Percentiles rank a stretch among this genome's conserved stretches.
Evolutionary conservation across 2,797 vertebrate species (phyloP).

Genomic region (Halcyon badia): DNA sequence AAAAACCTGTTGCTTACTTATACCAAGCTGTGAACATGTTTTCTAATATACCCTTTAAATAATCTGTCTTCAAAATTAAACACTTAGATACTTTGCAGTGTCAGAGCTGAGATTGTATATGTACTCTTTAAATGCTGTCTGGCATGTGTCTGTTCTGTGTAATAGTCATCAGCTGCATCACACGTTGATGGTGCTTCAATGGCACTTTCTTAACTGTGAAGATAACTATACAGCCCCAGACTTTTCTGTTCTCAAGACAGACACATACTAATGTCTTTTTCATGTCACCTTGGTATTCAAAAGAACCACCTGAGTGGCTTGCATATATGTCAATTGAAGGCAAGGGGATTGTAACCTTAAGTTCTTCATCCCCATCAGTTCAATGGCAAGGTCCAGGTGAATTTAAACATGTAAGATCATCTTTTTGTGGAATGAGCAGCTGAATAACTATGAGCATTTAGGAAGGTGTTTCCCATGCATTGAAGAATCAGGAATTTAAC

Average conservation of each 20-base stretch:
- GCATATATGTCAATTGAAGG: neutral
- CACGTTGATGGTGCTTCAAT: accelerated
- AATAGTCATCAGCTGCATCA: neutral
- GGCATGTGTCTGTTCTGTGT: neutral
- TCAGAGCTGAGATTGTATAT: neutral
- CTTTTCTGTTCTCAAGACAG: neutral
- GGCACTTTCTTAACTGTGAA: neutral
- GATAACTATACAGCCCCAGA: accelerated
- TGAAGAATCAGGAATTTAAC: neutral
- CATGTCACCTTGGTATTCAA: neutral
- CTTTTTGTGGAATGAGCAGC: neutral
- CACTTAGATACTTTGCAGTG: neutral
- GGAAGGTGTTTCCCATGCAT: neutral
- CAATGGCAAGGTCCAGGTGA: neutral
- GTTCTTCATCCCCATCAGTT: neutral
- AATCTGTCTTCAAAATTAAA: neutral
- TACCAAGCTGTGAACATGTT: neutral
- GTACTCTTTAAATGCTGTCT: neutral
- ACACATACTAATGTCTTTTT: neutral
- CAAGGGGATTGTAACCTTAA: neutral
- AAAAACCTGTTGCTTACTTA: neutral
- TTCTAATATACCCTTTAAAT: neutral
- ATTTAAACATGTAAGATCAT: neutral
- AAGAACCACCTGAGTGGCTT: accelerated
- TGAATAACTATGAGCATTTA: neutral